Percentiles rank a stretch among this genome's conserved stretches.
Conservation (phyloP, 1,140 invertebrate genomes). For the Tachypleus tridentatus region DNA sequence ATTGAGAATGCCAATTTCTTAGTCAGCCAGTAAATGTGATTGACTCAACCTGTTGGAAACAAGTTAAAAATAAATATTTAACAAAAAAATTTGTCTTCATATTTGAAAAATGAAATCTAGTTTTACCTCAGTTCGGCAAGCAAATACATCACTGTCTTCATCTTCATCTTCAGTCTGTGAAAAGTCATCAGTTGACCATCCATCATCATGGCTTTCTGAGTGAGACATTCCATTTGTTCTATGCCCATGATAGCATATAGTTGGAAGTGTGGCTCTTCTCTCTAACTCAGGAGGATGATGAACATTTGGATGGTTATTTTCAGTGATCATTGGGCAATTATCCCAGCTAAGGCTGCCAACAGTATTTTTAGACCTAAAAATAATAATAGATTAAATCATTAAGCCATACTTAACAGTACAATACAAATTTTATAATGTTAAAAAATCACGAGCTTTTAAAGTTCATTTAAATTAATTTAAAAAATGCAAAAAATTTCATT, state of each 20-base stretch:
- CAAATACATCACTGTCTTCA: slow-evolving; percentile 29
- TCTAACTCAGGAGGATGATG: slow-evolving; percentile 62
- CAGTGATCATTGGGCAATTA: slow-evolving; percentile 14
- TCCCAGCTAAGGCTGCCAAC: slow-evolving; percentile 18
- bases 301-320: slow-evolving; percentile 18
- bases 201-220: slow-evolving; percentile 30
- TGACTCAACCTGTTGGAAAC: background rate
- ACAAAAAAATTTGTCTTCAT: too few relatives aligned
- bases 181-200: slow-evolving; percentile 37
- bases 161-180: slow-evolving; percentile 33
- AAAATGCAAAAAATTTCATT: too few relatives aligned
- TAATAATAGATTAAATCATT: too few relatives aligned
- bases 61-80: too few relatives aligned
- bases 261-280: slow-evolving; percentile 55
- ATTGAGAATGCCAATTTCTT: too few relatives aligned
- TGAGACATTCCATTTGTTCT: slow-evolving; percentile 15
- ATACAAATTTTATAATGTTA: too few relatives aligned
- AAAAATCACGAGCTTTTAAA: too few relatives aligned
- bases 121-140: slow-evolving; percentile 28
- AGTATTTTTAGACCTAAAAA: slow-evolving; percentile 11
- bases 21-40: too few relatives aligned
- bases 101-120: too few relatives aligned
- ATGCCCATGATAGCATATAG: slow-evolving; percentile 35
- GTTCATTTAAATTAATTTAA: too few relatives aligned
- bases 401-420: too few relatives aligned